Conservation (phyloP, 2,888 invertebrate genomes). For the Rhorus exstirpatorius region DNA sequence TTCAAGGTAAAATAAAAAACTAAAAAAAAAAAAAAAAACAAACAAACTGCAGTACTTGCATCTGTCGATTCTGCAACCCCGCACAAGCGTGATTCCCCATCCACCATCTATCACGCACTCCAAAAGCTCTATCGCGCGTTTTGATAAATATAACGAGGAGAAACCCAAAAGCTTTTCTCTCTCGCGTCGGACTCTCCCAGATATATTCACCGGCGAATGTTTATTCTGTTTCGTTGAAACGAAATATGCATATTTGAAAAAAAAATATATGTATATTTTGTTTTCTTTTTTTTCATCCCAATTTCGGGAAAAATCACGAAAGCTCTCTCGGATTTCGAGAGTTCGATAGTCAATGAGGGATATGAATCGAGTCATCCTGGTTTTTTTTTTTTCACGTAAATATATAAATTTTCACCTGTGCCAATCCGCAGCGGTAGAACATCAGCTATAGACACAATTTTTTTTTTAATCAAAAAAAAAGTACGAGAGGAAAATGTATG, state of each 20-base stretch:
- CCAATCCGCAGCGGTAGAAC: not conserved
- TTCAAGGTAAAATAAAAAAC: constrained; percentile 9
- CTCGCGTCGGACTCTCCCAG: constrained; percentile 3
- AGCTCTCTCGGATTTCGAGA: constrained; percentile 20
- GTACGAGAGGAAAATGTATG: not conserved
- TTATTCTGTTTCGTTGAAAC: constrained; percentile 27
- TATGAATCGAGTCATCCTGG: constrained; percentile 22
- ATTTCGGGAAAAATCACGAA: constrained; percentile 9
- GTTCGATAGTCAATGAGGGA: constrained; percentile 44
- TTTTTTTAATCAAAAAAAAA: too few relatives aligned
- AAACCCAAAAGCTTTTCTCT: constrained; percentile 23
- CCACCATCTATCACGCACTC: constrained; percentile 52
- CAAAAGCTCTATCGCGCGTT: constrained; percentile 38
- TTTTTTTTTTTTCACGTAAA: constrained; percentile 4
- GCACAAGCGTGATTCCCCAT: not conserved
- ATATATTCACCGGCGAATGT: constrained; percentile 2
- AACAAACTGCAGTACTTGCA: constrained; percentile 39
- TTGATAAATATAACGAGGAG: constrained; percentile 63
- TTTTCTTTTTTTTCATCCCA: constrained; percentile 7
- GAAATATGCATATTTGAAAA: constrained; percentile 29
- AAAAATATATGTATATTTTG: too few relatives aligned
- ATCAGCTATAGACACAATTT: too few relatives aligned
- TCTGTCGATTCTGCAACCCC: constrained; percentile 51
- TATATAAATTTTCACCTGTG: constrained; percentile 7
- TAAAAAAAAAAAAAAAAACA: constrained; percentile 4